Evolutionary conservation across 2,113 vertebrate genomes (phyloP), one percentile per base, ranked within the genome.

Genomic region (Condylura cristata): DNA sequence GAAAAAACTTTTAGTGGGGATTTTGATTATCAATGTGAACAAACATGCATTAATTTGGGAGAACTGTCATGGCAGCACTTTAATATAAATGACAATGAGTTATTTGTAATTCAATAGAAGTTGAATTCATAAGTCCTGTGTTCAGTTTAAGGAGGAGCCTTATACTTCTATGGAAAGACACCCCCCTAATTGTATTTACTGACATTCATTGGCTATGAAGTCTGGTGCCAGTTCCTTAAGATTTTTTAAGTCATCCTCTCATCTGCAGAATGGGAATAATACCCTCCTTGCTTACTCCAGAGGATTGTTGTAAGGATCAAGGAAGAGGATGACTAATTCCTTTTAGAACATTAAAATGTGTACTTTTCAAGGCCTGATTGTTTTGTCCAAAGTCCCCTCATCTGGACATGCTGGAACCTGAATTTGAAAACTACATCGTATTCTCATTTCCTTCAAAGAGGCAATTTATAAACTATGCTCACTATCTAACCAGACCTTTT

Each of bases 381-480:
- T 68, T 74, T 30, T n/a, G 72, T 65, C 41, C 71, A 46, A 75
- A 56, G 44, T 44, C 28, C 16, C 60, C 39, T 75, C 8, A 18
- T 17, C 32, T 2, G 46, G 17, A 53, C 13, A 80, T 0, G 13
- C 13, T 28, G 28, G 12, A 3, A 68, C 32, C 51, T 60, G 65
- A 53, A 80, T 61, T 63, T 76, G 71, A 86, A 86, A 61, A 51
- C 24, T 16, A 41, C 26, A 46, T 39, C 58, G 13, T 60, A 90
- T 87, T 91, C 83, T 93, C 71, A 66, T 94, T 95, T 91, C 89
- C 61, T 87, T 84, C 56, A 71, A 11, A 10, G 26, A 39, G n/a
- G 51, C 78, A 87, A 66, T 46, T 61, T 70, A 53, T 72, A 51
- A 92, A 51, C 26, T 51, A 6, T 39, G 26, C 16, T 93, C 71